Conservation (phyloP, 1,140 invertebrate species). For the Drosophila chauvacae region DNA sequence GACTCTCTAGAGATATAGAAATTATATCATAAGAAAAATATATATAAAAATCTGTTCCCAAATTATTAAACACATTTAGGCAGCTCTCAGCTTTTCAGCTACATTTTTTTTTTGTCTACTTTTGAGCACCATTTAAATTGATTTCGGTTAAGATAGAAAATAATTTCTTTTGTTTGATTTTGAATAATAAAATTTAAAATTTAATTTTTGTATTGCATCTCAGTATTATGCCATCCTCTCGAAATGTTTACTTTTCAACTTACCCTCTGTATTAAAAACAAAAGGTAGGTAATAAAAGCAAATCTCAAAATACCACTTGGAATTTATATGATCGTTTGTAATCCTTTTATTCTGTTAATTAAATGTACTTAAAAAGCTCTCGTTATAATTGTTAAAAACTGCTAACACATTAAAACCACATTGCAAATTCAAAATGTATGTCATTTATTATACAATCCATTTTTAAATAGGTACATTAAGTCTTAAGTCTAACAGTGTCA, state of each 20-base stretch:
- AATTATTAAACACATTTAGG: neutral
- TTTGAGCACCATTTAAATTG: neutral
- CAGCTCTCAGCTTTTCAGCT: neutral
- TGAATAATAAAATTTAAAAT: neutral
- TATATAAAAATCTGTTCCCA: no score
- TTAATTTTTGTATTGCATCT: neutral
- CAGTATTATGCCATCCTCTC: neutral
- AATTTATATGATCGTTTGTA: neutral
- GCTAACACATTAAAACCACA: neutral
- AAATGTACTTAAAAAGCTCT: no score
- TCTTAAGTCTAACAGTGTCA: neutral
- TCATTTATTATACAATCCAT: conserved; percentile 9
- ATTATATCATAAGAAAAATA: no score
- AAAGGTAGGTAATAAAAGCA: neutral
- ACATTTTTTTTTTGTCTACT: neutral
- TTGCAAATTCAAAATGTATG: neutral
- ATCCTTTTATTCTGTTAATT: neutral
- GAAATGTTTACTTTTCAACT: neutral
- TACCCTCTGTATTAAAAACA: no score
- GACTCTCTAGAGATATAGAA: no score
- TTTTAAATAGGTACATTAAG: neutral
- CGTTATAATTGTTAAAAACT: neutral
- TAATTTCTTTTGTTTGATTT: neutral
- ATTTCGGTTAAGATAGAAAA: neutral
- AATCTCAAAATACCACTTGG: neutral